A percentile compares a stretch with the other conserved stretches of the same genome.
Evolutionary conservation across 2,888 invertebrate genomes (phyloP).

Genomic region (Parnassius glacialis): DNA sequence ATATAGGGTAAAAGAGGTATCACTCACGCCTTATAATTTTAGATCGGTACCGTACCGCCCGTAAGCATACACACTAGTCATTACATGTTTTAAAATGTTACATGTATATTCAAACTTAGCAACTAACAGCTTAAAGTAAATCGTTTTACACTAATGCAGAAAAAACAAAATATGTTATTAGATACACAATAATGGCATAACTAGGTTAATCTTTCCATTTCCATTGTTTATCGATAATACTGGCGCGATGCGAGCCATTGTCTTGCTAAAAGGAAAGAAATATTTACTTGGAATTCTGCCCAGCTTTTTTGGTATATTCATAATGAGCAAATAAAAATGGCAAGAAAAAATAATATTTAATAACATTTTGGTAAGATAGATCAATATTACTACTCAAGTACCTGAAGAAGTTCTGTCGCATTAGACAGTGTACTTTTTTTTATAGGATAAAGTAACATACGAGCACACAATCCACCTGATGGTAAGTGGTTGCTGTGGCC

Average conservation of each 20-base stretch:
- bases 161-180: constrained; percentile 1
- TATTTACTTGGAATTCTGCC: constrained; percentile 17
- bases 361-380: no score
- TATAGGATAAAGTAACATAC: no score
- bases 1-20: no score
- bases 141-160: not conserved
- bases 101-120: no score
- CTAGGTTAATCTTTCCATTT: constrained; percentile 12
- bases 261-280: constrained; percentile 1
- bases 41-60: no score
- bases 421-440: no score
- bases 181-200: constrained; percentile 1
- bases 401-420: no score
- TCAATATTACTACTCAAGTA: no score
- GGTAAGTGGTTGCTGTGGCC: no score
- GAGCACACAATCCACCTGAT: no score
- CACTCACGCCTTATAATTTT: no score
- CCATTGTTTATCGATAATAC: constrained; percentile 7
- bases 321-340: constrained; percentile 1
- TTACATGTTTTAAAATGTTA: not conserved
- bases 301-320: constrained; percentile 1
- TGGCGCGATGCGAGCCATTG: constrained; percentile 2
- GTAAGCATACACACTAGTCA: not conserved
- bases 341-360: no score
- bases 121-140: not conserved